These are phyloP conservation scores for Habropoda laboriosa DNA, from an alignment of 1,140 invertebrate species.

Conservation along the genomic window DNA sequence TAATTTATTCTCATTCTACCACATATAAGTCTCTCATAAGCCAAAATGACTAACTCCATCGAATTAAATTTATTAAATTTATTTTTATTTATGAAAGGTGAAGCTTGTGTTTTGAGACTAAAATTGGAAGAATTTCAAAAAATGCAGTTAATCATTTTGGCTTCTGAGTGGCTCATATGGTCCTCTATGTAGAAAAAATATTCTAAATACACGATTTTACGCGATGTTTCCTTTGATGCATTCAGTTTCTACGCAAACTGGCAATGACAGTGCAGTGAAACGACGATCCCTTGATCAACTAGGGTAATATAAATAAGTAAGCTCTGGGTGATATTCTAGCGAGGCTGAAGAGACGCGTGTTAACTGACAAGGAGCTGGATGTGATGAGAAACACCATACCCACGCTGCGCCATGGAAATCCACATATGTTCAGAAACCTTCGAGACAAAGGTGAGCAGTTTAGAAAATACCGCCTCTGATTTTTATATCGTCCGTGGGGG, in stretches of 20 bases:
- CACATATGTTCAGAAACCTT: slow-evolving; percentile 92
- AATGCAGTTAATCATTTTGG: too few relatives aligned
- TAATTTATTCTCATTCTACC: not conserved
- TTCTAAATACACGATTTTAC: not conserved
- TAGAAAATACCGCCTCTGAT: not conserved
- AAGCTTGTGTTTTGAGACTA: too few relatives aligned
- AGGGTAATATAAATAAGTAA: not conserved
- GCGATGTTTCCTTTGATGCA: not conserved
- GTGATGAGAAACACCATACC: slow-evolving; percentile 91
- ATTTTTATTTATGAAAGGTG: too few relatives aligned
- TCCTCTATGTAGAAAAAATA: not conserved
- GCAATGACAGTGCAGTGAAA: not conserved
- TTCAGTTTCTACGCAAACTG: not conserved
- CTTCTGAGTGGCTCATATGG: too few relatives aligned
- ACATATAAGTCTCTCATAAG: too few relatives aligned
- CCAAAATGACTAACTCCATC: too few relatives aligned
- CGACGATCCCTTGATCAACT: not conserved
- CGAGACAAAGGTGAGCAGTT: slow-evolving; percentile 90
- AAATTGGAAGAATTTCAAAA: too few relatives aligned
- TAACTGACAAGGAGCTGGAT: slow-evolving; percentile 90
- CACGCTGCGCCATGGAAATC: slow-evolving; percentile 89
- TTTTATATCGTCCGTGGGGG: not conserved
- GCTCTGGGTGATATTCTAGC: slow-evolving; percentile 84
- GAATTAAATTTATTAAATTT: too few relatives aligned
- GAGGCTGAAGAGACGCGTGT: slow-evolving; percentile 90